Percentiles rank a stretch among this genome's conserved stretches.
Evolutionary conservation across 2,113 vertebrate genomes (phyloP).

Genomic region (Leptodactylus fuscus): DNA sequence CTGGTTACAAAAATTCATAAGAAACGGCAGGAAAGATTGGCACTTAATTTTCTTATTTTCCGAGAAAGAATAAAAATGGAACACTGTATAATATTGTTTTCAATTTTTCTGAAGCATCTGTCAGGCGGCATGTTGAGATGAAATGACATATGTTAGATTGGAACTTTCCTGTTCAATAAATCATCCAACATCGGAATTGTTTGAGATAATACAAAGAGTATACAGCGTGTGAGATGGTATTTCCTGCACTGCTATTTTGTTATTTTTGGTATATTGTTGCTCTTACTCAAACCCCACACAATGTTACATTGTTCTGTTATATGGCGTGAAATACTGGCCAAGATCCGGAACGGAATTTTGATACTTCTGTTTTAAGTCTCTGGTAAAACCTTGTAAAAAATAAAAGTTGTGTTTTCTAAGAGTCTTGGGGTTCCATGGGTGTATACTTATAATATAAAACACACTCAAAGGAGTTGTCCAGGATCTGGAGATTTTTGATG

Average conservation of each 20-base stretch:
- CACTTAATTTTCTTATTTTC: constrained; percentile 38
- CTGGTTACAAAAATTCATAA: constrained; percentile 22
- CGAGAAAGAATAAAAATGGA: constrained; percentile 26
- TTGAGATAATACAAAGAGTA: constrained; percentile 21
- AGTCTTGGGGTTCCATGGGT: too few relatives aligned
- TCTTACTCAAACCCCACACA: neutral
- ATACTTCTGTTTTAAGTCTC: too few relatives aligned
- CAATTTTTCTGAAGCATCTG: constrained; percentile 49
- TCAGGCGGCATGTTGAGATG: constrained; percentile 36
- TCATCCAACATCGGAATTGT: constrained; percentile 29
- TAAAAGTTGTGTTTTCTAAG: neutral
- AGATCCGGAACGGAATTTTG: too few relatives aligned
- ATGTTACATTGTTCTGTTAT: neutral
- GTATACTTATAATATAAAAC: too few relatives aligned
- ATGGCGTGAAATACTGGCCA: too few relatives aligned
- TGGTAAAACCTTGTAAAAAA: too few relatives aligned
- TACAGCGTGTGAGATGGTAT: neutral
- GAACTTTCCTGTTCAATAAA: constrained; percentile 43
- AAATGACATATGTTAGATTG: constrained; percentile 57
- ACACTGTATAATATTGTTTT: constrained; percentile 30
- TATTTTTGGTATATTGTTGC: neutral
- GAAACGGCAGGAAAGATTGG: constrained; percentile 18
- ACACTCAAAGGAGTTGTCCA: too few relatives aligned
- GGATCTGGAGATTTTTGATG: too few relatives aligned
- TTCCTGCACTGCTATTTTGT: neutral